These are phyloP conservation scores for Pangasius macronema DNA, from an alignment of 2,797 vertebrate genomes.

Conservation along the genomic window DNA sequence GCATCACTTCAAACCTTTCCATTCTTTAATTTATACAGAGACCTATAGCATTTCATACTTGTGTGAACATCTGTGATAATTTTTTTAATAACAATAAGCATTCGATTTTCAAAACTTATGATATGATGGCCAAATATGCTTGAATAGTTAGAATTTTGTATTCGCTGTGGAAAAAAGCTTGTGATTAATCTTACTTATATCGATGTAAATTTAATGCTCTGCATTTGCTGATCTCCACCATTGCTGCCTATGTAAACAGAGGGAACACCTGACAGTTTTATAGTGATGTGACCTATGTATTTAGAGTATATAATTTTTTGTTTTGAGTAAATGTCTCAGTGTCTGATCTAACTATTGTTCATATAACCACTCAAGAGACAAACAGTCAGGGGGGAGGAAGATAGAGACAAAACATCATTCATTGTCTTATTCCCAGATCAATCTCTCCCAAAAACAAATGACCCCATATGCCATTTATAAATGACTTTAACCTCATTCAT, in stretches of 20 bases:
- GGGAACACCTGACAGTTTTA: slow-evolving; percentile 61
- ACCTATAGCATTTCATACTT: slow-evolving; percentile 58
- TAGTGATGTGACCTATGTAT: slow-evolving; percentile 61
- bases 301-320: slow-evolving; percentile 19
- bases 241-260: slow-evolving; percentile 70
- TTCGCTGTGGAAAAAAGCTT: slow-evolving; percentile 67
- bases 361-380: background rate
- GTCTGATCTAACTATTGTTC: slow-evolving; percentile 12
- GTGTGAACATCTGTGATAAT: slow-evolving; percentile 51
- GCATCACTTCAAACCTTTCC: slow-evolving; percentile 65
- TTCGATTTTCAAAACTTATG: slow-evolving; percentile 56
- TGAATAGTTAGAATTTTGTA: slow-evolving; percentile 60
- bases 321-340: slow-evolving; percentile 13
- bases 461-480: slow-evolving; percentile 47
- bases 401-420: slow-evolving; percentile 22
- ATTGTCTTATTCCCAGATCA: slow-evolving; percentile 33
- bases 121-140: slow-evolving; percentile 58
- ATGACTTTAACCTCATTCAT: slow-evolving; percentile 45
- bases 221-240: slow-evolving; percentile 74
- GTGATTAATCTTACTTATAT: slow-evolving; percentile 64
- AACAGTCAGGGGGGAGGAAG: background rate
- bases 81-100: slow-evolving; percentile 60
- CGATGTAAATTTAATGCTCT: slow-evolving; percentile 68
- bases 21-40: slow-evolving; percentile 62
- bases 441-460: slow-evolving; percentile 50